Evolutionary conservation across 2,888 invertebrate species (phyloP), one percentile per base, ranked within the genome.

Genomic region (Rapana venosa): DNA sequence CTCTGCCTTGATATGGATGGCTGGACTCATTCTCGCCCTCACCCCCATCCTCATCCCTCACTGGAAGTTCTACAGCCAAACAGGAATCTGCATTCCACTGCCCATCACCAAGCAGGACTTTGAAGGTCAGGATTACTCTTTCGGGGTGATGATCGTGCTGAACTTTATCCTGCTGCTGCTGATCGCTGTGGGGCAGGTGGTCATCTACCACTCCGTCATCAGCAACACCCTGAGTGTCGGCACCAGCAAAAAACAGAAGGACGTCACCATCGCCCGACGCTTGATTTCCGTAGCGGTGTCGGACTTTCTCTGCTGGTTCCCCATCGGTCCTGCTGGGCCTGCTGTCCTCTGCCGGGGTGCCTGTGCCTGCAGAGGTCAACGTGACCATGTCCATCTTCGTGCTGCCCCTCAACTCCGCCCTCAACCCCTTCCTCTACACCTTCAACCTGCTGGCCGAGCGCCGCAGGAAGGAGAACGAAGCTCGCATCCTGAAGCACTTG

Each of bases 351-450:
- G 79, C 88, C 2, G 91, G 89, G 1, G 70, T 77, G 1, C 88
- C 91, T 0, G 88, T 91, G 0, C 90, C 90, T 20, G 88, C 90
- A 0, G 91, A 91, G 32, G 88, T 91, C 88, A 90, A 90, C 87
- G 86, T 91, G 36, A 83, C 90, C 4, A 79, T 90, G 56, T 86
- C 89, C 17, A 86, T 97, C 32, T 97, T 97, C 92, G 96, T 97
- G 0, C 94, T 97, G 36, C 97, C 97, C 0, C 94, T 97, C 70
- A 97, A 97, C 93, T 96, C 97, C 0, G 97, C 97, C 32, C 95
- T 97, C 56, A 97, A 97, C 92, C 97, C 97, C 0, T 91, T 90
- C 85, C 87, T 91, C 36, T 91, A 91, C 79, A 91, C 91, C 26
- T 90, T 88, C 58, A 91, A 91, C 91, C 77, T 91, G 30, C 66